Evolutionary conservation across 2,888 invertebrate species (phyloP), one percentile per base, ranked within the genome.

Genomic region (Drosophila nigritarsus): DNA sequence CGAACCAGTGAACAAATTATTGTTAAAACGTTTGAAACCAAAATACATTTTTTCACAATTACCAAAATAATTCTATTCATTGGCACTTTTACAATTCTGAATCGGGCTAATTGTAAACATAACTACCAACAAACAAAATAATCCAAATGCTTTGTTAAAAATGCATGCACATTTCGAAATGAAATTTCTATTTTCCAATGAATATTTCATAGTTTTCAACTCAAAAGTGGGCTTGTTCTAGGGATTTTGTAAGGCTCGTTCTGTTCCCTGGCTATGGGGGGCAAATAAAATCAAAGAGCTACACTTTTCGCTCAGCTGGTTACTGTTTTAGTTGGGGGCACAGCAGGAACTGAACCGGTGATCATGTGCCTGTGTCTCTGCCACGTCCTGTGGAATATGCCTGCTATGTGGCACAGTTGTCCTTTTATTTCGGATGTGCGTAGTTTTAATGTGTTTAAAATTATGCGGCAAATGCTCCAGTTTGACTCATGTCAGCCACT

Each of bases 391-490:
- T 49, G 38, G 2, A 13, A 48, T 58, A 32, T 45, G 38, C 59
- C 50, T 56, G 24, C 34, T 54, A 45, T 24, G 24, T 30, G 65
- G 40, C 20, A 13, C 58, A 53, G 24, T 58, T 73, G 61, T 62
- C 30, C 63, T 65, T 66, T 65, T 65, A 75, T 67, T 70, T 45
- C 50, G 84, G 87, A 80, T 85, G 65, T 80, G 80, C 60, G 74
- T 71, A 65, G 80, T 68, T 73, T 68, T 83, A 83, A 82, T 77
- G 82, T 82, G 75, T 66, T 76, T 74, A 69, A 74, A 80, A 89
- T 87, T 87, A 82, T 85, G 85, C 89, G 73, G 60, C 73, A 74
- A 85, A 64, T 82, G 85, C 82, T 82, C 73, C 64, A 80, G 80
- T 82, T 85, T 58, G 73, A 63, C 61, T 60, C 66, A 61, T 64